Evolutionary conservation across 2,113 vertebrate species (phyloP).

Genomic region (Hylia prasina): DNA sequence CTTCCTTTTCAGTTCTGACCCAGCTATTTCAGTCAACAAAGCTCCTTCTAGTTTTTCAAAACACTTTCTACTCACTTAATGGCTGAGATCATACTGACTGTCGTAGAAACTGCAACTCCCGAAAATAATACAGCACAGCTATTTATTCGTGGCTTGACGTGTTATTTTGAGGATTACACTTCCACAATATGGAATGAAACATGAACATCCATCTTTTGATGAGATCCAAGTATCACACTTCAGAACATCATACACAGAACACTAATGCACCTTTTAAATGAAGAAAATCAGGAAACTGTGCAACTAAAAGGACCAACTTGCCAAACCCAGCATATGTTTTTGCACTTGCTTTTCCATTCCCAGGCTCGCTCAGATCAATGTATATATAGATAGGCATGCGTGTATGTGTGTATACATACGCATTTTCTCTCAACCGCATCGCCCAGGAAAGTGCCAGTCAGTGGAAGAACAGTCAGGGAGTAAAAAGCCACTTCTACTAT

Average conservation of each 20-base stretch:
- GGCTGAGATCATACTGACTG: neutral
- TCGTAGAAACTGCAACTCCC: neutral
- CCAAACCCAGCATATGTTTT: conserved; percentile 14
- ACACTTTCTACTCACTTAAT: neutral
- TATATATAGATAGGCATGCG: neutral
- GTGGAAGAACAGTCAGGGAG: neutral
- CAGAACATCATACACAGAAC: neutral
- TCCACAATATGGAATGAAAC: neutral
- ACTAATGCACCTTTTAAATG: neutral
- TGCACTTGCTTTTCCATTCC: conserved; percentile 16
- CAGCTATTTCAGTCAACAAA: conserved; percentile 12
- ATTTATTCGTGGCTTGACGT: neutral
- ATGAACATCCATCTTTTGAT: neutral
- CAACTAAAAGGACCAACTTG: conserved; percentile 20
- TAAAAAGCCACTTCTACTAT: neutral
- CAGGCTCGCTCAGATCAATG: neutral
- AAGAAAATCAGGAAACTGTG: neutral
- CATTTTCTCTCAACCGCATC: neutral
- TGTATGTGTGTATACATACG: neutral
- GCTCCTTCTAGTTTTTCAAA: neutral
- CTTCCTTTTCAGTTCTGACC: conserved; percentile 10
- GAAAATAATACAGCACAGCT: neutral
- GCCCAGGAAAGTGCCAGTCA: neutral
- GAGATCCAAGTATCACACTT: neutral
- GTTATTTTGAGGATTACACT: neutral